These are phyloP conservation scores for Trachelus stipa DNA, from an alignment of 2,888 invertebrate species.

Conservation along the genomic window DNA sequence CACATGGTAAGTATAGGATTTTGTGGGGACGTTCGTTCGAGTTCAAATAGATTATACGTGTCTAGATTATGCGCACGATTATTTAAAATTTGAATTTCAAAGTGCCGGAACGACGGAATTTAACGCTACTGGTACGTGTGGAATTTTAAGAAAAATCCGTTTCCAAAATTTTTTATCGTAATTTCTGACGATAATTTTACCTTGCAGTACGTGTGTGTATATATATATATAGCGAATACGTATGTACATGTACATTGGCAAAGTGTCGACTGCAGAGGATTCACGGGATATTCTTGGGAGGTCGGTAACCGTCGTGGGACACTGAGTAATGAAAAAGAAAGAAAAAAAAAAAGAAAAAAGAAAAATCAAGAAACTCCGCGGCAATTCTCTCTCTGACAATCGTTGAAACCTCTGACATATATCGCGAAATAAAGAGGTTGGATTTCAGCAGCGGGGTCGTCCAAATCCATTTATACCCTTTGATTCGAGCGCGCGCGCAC, in stretches of 20 bases:
- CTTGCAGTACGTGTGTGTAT: not conserved
- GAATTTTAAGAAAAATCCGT: not conserved
- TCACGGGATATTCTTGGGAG: not conserved
- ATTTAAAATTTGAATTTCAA: not conserved
- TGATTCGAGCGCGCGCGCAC: conserved; percentile 1
- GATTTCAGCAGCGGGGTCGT: not conserved
- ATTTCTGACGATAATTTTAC: not conserved
- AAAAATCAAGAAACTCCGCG: not conserved
- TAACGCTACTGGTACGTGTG: not conserved
- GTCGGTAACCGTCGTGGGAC: not conserved
- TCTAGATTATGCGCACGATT: no score
- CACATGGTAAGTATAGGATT: no score
- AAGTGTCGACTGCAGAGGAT: not conserved
- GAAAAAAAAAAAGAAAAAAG: no score
- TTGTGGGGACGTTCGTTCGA: not conserved
- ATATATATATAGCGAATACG: not conserved
- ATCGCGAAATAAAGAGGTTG: not conserved
- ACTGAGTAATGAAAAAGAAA: not conserved
- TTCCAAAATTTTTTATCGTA: not conserved
- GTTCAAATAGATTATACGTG: not conserved
- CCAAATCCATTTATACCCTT: not conserved
- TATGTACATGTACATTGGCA: not conserved
- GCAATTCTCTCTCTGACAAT: not conserved
- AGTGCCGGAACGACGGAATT: not conserved
- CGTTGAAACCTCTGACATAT: not conserved